phyloP scores from a whole-genome alignment of 2,113 vertebrate species.

The Mesembrinibis cayennensis region DNA sequence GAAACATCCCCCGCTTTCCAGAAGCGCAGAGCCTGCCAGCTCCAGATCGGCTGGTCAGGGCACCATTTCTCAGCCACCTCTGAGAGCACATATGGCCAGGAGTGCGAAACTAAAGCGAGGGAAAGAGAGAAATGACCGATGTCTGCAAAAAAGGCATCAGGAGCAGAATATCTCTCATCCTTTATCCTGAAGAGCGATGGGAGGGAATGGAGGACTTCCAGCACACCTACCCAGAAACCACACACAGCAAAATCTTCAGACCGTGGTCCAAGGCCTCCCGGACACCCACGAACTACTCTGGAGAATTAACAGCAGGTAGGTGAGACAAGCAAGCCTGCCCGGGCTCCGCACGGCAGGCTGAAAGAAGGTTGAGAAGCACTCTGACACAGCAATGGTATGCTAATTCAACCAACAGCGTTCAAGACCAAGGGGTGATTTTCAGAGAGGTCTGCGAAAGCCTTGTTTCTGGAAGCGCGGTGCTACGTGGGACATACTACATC shows the following conservation, averaged over 20 bases:
- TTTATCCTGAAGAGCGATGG: not conserved
- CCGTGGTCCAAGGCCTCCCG: not conserved
- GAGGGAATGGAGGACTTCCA: not conserved
- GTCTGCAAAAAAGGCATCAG: not conserved
- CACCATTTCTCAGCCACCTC: not conserved
- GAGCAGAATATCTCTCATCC: not conserved
- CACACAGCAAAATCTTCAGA: not conserved
- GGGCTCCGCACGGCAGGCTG: not conserved
- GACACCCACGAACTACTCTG: not conserved
- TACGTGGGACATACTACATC: not conserved
- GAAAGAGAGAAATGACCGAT: not conserved
- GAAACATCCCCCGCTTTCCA: not conserved
- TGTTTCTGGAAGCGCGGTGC: not conserved
- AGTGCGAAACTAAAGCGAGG: fast-evolving
- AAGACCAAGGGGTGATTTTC: not conserved
- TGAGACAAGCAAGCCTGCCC: fast-evolving
- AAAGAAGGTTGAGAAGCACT: not conserved
- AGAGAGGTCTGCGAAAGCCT: not conserved
- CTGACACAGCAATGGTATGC: fast-evolving
- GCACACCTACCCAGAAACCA: not conserved
- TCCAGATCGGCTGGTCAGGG: not conserved
- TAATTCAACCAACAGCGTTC: fast-evolving
- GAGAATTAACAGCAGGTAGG: not conserved
- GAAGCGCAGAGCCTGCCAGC: not conserved
- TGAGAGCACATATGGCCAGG: not conserved